These are phyloP conservation scores for Amblyornis subalaris DNA, from an alignment of 2,113 vertebrate genomes.

Conservation along the genomic window DNA sequence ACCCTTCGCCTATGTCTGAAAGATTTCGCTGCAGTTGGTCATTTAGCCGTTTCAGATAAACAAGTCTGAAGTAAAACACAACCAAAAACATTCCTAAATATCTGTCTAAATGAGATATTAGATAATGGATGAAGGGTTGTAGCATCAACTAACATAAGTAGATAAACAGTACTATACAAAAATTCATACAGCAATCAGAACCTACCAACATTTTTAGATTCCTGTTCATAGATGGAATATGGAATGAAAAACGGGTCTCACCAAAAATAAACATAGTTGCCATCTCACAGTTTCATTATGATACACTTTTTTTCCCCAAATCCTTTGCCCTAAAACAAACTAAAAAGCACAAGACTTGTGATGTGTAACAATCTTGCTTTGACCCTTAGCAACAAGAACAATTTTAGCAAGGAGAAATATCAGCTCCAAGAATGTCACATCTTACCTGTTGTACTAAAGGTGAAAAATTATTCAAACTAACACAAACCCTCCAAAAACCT, in stretches of 20 bases:
- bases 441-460: not conserved
- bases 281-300: not conserved
- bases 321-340: not conserved
- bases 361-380: not conserved
- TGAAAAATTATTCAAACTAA: not conserved
- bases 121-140: not conserved
- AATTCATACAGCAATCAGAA: not conserved
- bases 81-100: not conserved
- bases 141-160: not conserved
- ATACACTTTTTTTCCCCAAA: not conserved
- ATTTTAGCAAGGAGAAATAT: not conserved
- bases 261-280: not conserved
- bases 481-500: fast-evolving
- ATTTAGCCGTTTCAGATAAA: not conserved
- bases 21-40: not conserved
- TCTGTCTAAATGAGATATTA: not conserved
- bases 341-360: not conserved
- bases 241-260: not conserved
- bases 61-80: not conserved
- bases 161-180: not conserved
- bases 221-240: not conserved
- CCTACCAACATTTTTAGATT: not conserved
- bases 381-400: not conserved
- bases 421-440: not conserved
- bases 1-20: not conserved